Percentiles rank a stretch among this genome's conserved stretches.
phyloP scores from a whole-genome alignment of 2,888 invertebrate species.

The Leptopilina syphax region DNA sequence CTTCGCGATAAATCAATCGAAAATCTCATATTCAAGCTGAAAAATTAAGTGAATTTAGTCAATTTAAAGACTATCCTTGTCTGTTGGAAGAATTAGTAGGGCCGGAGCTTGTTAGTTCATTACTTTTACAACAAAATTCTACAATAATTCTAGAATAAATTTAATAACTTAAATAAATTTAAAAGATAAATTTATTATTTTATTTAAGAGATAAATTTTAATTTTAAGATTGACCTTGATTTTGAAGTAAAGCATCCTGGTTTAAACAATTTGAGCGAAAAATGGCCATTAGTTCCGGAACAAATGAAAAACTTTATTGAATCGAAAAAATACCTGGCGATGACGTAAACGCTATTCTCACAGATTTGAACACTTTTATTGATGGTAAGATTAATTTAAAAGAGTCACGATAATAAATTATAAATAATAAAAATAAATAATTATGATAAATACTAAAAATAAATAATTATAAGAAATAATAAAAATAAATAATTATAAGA shows the following conservation, averaged over 20 bases:
- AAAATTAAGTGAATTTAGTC: constrained; percentile 1
- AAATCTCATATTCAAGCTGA: constrained; percentile 14
- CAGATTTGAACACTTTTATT: not conserved
- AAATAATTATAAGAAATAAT: no score
- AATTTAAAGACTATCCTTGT: not conserved
- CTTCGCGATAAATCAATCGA: not conserved
- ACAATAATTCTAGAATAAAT: not conserved
- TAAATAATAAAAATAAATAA: no score
- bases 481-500: no score
- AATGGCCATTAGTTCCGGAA: not conserved
- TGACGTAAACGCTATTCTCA: not conserved
- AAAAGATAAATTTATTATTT: no score
- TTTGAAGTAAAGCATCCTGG: constrained; percentile 10
- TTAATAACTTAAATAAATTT: constrained; percentile 7
- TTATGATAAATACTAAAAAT: no score
- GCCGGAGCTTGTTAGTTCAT: not conserved
- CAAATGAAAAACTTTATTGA: not conserved
- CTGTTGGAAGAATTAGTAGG: not conserved
- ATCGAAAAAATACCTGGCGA: constrained; percentile 7
- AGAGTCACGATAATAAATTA: no score
- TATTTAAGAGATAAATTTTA: constrained; percentile 3
- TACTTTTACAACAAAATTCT: not conserved
- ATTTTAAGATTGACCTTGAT: constrained; percentile 3
- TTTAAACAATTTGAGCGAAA: not conserved
- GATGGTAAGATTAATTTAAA: not conserved